A percentile compares a stretch with the other conserved stretches of the same genome.
phyloP scores from a whole-genome alignment of 2,797 vertebrate species.

The Cyclopterus lumpus region DNA sequence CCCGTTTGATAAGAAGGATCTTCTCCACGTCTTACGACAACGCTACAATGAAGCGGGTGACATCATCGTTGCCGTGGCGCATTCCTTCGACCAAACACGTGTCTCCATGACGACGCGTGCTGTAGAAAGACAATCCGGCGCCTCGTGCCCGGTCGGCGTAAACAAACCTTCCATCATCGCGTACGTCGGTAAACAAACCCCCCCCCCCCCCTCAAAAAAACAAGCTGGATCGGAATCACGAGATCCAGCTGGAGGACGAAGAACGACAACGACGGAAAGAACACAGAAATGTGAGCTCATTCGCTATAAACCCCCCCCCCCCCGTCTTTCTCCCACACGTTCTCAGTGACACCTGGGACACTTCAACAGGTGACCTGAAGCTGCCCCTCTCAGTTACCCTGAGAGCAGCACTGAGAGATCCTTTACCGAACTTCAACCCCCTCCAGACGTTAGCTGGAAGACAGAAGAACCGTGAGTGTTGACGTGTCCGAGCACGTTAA shows the following conservation, averaged over 20 bases:
- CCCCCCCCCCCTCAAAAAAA: constrained; percentile 26
- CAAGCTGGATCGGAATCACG: constrained; percentile 16
- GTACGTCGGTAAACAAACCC: constrained; percentile 51
- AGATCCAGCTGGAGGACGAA: constrained; percentile 10
- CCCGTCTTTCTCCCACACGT: neutral
- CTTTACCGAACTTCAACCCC: neutral
- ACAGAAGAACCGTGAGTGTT: too few species aligned
- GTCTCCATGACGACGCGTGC: constrained; percentile 66
- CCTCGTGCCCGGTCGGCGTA: neutral
- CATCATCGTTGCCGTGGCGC: constrained; percentile 41
- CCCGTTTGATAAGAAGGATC: constrained; percentile 6
- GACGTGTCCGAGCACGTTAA: too few species aligned
- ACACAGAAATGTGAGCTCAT: neutral
- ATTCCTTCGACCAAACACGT: constrained; percentile 53
- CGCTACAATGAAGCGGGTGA: too few species aligned
- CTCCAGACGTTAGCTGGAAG: neutral
- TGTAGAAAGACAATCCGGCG: constrained; percentile 27
- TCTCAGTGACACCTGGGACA: constrained; percentile 27
- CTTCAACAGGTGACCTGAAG: constrained; percentile 48
- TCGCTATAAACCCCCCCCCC: neutral
- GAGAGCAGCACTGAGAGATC: neutral
- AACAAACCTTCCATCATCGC: constrained; percentile 38
- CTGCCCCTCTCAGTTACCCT: constrained; percentile 31
- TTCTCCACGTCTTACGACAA: neutral
- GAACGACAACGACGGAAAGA: neutral